A percentile compares a stretch with the other conserved stretches of the same genome.
These are phyloP conservation scores for Pterostichus madidus DNA, from an alignment of 2,888 invertebrate genomes.

Conservation along the genomic window DNA sequence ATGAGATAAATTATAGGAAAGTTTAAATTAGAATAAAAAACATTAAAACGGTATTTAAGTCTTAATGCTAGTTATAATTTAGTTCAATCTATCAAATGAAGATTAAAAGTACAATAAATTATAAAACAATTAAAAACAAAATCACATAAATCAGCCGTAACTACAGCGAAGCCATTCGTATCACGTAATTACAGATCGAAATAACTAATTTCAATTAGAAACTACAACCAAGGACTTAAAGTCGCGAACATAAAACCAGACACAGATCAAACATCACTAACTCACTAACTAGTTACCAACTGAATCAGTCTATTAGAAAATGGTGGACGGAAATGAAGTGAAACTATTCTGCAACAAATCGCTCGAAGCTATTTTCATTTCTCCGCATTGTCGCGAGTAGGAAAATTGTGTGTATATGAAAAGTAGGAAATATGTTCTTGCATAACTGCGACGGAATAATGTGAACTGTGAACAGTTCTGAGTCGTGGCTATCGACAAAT, in stretches of 20 bases:
- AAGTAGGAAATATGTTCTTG: slow-evolving; percentile 3
- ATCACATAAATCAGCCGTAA: not conserved
- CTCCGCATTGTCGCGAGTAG: not conserved
- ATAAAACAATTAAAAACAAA: slow-evolving; percentile 3
- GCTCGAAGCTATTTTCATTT: not conserved
- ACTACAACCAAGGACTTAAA: not conserved
- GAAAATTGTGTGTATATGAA: not conserved
- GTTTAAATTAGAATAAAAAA: no score
- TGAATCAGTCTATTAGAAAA: not conserved
- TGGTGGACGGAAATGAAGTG: not conserved
- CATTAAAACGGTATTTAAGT: no score
- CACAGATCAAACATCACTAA: not conserved
- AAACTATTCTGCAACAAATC: not conserved
- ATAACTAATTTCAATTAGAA: slow-evolving; percentile 22
- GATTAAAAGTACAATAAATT: slow-evolving; percentile 1
- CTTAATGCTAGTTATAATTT: not conserved
- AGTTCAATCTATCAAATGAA: not conserved
- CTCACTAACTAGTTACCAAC: not conserved
- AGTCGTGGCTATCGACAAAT: not conserved
- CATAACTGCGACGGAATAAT: not conserved
- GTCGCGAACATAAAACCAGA: not conserved
- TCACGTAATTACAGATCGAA: slow-evolving; percentile 6
- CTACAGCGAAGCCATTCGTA: not conserved
- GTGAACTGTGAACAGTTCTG: not conserved
- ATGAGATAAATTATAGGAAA: no score